Base-by-base conservation (phyloP, 2,797 vertebrate genomes). In the Danio aesculapii region DNA sequence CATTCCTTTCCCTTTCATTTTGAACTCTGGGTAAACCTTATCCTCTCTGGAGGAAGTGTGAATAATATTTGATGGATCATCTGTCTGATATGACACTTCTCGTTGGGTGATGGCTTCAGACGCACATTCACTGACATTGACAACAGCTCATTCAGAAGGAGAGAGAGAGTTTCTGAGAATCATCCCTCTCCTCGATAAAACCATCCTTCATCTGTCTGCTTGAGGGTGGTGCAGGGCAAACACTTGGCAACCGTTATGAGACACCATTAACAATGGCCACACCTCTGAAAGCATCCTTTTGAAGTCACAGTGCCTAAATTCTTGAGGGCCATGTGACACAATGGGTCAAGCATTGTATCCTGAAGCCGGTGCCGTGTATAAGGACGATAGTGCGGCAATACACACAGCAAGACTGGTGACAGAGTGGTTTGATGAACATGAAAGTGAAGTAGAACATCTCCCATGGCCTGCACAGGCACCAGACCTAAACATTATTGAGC, bases 161-260 rank as follows among this genome's bases (percentile, higher is more conserved):
- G 79, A 82, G 66, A 80, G 84, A 87, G 84, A 81, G 88, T 86
- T 85, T 71, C 64, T 52, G 47, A 71, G 59, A 53, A 5, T 19
- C 68, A 71, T 84, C 58, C 58, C 53, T 78, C 57, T 66, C 59
- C 47, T 47, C 14, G 2, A 62, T 75, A 64, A 71, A 76, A 53
- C 21, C 57, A 76, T 46, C 59, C 84, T 81, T 89, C 91, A 91
- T 92, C 91, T 92, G 92, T 89, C 89, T 87, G 57, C 81, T 81
- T 83, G 47, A 88, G 62, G 58, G 0, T 81, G 61, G 53, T 59
- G 47, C 50, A 52, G 50, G 52, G 41, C 62, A 50, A 67, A 80
- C 58, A 84, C 74, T 67, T 77, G 73, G 72, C 66, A 79, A 62
- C 44, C 62, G 21, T 69, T 43, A 59, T 59, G 53, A 83, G 71